Conservation (phyloP, 2,113 vertebrate species). For the Otolemur garnettii region DNA sequence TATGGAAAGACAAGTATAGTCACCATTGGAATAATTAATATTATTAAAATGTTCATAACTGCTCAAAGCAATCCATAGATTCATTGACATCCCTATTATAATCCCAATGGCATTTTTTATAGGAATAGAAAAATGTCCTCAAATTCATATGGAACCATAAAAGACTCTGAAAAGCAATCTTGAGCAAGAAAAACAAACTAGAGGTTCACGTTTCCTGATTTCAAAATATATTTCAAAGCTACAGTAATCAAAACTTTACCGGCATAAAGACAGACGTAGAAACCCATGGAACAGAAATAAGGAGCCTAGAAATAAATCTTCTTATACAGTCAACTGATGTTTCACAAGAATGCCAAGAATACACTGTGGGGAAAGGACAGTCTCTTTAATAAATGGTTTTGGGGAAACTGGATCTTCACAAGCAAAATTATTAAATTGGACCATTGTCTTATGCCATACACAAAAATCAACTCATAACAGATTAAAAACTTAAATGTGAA, state of each 20-base stretch:
- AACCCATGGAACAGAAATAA: not conserved
- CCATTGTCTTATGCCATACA: too few species aligned
- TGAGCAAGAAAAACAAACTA: too few species aligned
- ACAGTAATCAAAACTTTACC: not conserved
- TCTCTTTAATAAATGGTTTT: too few species aligned
- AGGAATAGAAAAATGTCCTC: not conserved
- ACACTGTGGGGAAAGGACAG: too few species aligned
- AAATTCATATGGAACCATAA: not conserved
- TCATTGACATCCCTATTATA: not conserved
- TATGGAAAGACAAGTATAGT: not conserved
- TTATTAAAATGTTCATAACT: not conserved
- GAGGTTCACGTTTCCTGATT: too few species aligned
- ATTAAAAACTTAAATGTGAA: not conserved
- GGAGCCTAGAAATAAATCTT: not conserved
- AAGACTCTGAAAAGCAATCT: too few species aligned
- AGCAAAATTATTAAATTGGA: too few species aligned
- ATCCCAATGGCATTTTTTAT: not conserved
- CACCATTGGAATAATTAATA: not conserved
- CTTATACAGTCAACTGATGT: not conserved
- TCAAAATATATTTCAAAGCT: not conserved
- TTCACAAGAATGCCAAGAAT: too few species aligned
- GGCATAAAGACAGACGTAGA: not conserved
- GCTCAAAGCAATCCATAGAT: not conserved
- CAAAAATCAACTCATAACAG: too few species aligned
- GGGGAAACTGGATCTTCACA: too few species aligned